phyloP scores from a whole-genome alignment of 1,140 invertebrate species.

The Brachystomella parvula region DNA sequence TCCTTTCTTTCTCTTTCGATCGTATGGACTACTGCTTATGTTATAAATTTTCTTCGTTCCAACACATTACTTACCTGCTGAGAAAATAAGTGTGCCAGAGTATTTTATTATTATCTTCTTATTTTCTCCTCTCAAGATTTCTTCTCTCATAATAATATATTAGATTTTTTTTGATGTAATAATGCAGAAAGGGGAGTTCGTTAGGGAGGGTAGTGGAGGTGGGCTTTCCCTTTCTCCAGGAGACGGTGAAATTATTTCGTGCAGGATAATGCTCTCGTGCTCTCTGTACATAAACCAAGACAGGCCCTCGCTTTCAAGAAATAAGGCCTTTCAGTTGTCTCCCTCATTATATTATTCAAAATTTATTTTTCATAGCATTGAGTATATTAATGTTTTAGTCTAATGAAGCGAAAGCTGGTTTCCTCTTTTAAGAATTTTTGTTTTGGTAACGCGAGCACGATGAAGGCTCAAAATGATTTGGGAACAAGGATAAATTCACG shows the following conservation, averaged over 20 bases:
- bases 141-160: background rate
- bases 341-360: no score
- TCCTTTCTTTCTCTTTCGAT: background rate
- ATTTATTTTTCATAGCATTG: no score
- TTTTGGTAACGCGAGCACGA: no score
- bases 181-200: background rate
- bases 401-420: no score
- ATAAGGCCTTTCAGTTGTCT: background rate
- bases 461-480: no score
- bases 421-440: no score
- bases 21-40: background rate
- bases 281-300: background rate
- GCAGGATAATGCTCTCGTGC: background rate
- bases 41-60: background rate
- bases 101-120: background rate
- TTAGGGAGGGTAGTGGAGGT: no score
- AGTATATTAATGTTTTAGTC: no score
- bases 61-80: conserved; percentile 6
- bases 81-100: background rate
- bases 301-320: no score
- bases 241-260: conserved; percentile 10
- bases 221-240: conserved; percentile 7
- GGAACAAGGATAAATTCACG: no score
- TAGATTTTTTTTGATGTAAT: background rate
- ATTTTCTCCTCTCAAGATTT: background rate